phyloP scores from a whole-genome alignment of 1,140 invertebrate genomes.

The Idris sp. region DNA sequence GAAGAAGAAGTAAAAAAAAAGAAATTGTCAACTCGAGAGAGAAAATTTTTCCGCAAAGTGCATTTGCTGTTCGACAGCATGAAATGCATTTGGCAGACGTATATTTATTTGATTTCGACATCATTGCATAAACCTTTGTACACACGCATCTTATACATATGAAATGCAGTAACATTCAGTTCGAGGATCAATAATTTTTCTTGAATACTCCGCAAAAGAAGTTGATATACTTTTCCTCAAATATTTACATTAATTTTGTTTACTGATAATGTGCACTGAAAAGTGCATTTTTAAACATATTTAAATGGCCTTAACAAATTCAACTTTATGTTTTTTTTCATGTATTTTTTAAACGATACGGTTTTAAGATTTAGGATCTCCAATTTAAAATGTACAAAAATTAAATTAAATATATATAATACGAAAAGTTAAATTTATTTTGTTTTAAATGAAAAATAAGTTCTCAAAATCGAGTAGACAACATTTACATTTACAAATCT shows the following conservation, averaged over 20 bases:
- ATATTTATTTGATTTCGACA: slow-evolving; percentile 54
- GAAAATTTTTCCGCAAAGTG: slow-evolving; percentile 35
- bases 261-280: slow-evolving; percentile 18
- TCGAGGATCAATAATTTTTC: slow-evolving; percentile 53
- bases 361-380: not conserved
- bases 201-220: slow-evolving; percentile 44
- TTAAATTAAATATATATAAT: too few species aligned
- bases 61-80: slow-evolving; percentile 25
- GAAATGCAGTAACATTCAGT: slow-evolving; percentile 43
- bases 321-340: not conserved
- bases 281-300: slow-evolving; percentile 26
- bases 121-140: slow-evolving; percentile 58
- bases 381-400: not conserved
- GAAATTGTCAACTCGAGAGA: slow-evolving; percentile 18
- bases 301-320: slow-evolving; percentile 9
- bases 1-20: slow-evolving; percentile 1
- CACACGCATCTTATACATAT: slow-evolving; percentile 57
- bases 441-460: too few species aligned
- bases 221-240: slow-evolving; percentile 39
- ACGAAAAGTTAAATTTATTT: too few species aligned
- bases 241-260: slow-evolving; percentile 44
- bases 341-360: not conserved
- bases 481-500: too few species aligned
- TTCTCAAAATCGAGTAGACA: too few species aligned
- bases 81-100: slow-evolving; percentile 50